Evolutionary conservation across 2,797 vertebrate species (phyloP).

Genomic region (Acanthopagrus latus): DNA sequence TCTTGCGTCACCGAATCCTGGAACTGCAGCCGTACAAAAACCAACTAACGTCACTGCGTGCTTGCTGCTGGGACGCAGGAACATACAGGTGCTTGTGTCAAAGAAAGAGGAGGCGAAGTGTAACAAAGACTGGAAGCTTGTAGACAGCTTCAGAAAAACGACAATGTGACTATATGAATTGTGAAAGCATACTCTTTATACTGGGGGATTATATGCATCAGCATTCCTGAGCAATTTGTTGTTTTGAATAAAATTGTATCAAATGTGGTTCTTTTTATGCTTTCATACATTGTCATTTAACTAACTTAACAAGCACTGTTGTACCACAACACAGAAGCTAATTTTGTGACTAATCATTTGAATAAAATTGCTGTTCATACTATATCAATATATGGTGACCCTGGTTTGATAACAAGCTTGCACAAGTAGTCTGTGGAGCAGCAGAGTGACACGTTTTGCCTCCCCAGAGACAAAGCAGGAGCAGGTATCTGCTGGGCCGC

Average conservation of each 20-base stretch:
- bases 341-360: not conserved
- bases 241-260: not conserved
- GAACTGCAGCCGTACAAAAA: constrained; percentile 65
- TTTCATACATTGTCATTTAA: not conserved
- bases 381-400: not conserved
- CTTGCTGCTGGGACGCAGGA: constrained; percentile 39
- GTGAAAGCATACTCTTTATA: not conserved
- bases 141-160: constrained; percentile 26
- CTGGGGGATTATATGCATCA: too few species aligned
- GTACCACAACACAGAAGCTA: not conserved
- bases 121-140: constrained; percentile 1
- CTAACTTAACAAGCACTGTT: not conserved
- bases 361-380: not conserved
- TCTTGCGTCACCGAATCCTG: constrained; percentile 63
- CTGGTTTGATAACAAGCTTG: not conserved
- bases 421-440: not conserved
- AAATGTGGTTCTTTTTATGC: not conserved
- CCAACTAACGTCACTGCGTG: constrained; percentile 59
- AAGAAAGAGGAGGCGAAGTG: constrained; percentile 33
- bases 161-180: constrained; percentile 2
- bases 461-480: constrained; percentile 24
- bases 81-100: constrained; percentile 27
- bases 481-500: not conserved
- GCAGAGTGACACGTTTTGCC: constrained; percentile 4
- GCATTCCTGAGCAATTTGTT: not conserved